Evolutionary conservation across 2,888 invertebrate genomes (phyloP), one percentile per base, ranked within the genome.

Genomic region (Acrobasis consociella): DNA sequence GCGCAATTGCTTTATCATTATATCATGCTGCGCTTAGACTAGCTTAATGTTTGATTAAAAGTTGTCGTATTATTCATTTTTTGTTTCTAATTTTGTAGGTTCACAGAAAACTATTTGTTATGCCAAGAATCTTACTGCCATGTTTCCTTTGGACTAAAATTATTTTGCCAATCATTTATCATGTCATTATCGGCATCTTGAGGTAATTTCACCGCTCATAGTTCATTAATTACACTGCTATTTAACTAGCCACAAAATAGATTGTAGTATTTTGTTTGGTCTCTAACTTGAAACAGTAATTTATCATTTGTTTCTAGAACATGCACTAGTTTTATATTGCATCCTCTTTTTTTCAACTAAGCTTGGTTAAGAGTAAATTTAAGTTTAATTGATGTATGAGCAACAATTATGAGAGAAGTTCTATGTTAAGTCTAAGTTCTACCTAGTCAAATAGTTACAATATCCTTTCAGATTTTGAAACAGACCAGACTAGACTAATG

Each of bases 151-250:
- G 86, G 86, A 80, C 75, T 66, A 77, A 76, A 65, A 78, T 78
- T 79, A 67, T 82, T 69, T 73, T 84, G 72, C 79, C 75, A 71
- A 70, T 86, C 74, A 82, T 89, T 74, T 83, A 78, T 80, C 79
- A 83, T 80, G 65, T 86, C 72, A 78, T 85, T 80, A 69, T 77
- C 75, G 74, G 78, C 74, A 79, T 83, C 62, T 62, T 87, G 71
- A 88, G 88, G 86, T 89, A 89, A 86, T 76, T 71, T 73, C 67
- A 71, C 62, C 51, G 58, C 58, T 65, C 55, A 52, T 62, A 56
- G 46, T 49, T 63, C 39, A 60, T 60, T 68, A 62, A 49, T 65
- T 64, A 52, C 49, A 55, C 51, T 39, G 60, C 42, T 39, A 39
- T 50, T 62, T 59, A 42, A 38, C 38, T 56, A 13, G 17, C 56